Evolutionary conservation across 2,888 invertebrate species (phyloP).

Genomic region (Leptinotarsa haldemani): DNA sequence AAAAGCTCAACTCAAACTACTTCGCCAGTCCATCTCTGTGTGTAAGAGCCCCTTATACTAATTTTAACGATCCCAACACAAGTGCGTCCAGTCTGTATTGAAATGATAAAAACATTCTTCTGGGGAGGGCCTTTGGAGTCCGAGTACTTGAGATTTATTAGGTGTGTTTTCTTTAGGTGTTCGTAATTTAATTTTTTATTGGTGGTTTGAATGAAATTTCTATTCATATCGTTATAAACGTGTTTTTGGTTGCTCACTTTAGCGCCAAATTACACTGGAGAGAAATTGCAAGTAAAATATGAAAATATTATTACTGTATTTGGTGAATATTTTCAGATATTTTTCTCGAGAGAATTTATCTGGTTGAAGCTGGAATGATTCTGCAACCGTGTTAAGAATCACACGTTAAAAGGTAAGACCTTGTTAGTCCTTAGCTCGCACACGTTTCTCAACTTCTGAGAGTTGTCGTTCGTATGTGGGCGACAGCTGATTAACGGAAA

Average conservation of each 20-base stretch:
- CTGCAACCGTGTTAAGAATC: no score
- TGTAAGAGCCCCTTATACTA: conserved; percentile 28
- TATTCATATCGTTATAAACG: conserved; percentile 21
- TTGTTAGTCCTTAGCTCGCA: no score
- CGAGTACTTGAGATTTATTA: conserved; percentile 26
- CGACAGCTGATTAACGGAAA: no score
- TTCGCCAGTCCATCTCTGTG: conserved; percentile 10
- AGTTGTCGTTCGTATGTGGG: no score
- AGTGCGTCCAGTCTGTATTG: conserved; percentile 35
- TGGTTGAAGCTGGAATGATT: no score
- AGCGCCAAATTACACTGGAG: conserved; percentile 14
- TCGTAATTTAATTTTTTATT: conserved; percentile 24
- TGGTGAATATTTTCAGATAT: no score
- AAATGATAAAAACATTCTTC: conserved; percentile 20
- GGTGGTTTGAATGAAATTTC: conserved; percentile 15
- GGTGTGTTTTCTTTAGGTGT: conserved; percentile 21
- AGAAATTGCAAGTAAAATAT: neutral
- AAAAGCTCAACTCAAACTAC: neutral
- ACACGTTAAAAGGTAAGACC: no score
- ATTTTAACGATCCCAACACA: conserved; percentile 39
- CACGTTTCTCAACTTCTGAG: no score
- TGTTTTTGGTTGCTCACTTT: conserved; percentile 6
- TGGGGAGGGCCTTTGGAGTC: conserved; percentile 4
- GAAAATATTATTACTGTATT: no score
- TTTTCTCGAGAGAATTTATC: no score